Percentiles rank a stretch among this genome's conserved stretches.
phyloP scores from a whole-genome alignment of 2,113 vertebrate genomes.

The Halcyon malimbica region DNA sequence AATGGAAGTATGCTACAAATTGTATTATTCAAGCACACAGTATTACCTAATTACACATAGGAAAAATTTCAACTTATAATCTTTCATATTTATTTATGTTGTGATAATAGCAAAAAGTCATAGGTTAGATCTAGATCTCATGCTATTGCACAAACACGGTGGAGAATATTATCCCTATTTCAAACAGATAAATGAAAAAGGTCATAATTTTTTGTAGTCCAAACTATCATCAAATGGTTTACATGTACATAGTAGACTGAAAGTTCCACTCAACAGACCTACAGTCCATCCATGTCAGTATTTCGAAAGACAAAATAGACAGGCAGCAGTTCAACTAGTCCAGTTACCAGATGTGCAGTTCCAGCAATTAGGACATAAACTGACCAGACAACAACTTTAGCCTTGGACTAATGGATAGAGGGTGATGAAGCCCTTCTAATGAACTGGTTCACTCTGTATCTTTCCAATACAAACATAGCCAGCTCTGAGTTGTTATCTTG shows the following conservation, averaged over 20 bases:
- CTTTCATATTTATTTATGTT: neutral
- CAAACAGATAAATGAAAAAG: neutral
- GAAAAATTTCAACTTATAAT: neutral
- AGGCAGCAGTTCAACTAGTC: neutral
- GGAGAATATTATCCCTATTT: neutral
- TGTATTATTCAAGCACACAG: neutral
- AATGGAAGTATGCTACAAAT: neutral
- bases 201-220: neutral
- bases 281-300: neutral
- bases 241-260: neutral
- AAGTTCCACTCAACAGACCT: neutral
- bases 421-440: neutral
- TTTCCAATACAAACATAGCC: neutral
- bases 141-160: neutral
- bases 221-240: neutral
- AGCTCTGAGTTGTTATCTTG: neutral
- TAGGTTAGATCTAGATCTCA: neutral
- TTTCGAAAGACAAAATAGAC: neutral
- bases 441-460: neutral
- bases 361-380: neutral
- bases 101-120: neutral
- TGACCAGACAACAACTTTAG: neutral
- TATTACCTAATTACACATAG: neutral
- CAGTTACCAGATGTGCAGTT: neutral
- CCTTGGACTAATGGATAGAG: neutral